These are phyloP conservation scores for Smutsia gigantea DNA, from an alignment of 2,797 vertebrate species.

Conservation along the genomic window DNA sequence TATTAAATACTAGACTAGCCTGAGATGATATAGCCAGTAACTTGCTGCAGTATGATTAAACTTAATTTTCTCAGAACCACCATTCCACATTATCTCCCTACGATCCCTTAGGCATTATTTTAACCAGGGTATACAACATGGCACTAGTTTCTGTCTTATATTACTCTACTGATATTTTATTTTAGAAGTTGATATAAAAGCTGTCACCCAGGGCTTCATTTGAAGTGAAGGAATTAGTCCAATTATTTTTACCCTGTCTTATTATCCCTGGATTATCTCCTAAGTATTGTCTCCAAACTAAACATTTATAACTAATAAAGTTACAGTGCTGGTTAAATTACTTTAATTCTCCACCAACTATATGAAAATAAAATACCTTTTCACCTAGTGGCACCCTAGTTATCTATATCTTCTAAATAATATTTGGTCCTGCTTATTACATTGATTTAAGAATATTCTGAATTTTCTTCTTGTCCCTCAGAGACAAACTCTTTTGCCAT, in stretches of 20 bases:
- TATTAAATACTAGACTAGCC: background rate
- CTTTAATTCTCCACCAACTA: slow-evolving; percentile 34
- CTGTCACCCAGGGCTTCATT: background rate
- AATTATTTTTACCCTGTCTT: slow-evolving; percentile 46
- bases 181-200: background rate
- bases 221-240: slow-evolving; percentile 16
- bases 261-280: background rate
- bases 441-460: background rate
- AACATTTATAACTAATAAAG: slow-evolving; percentile 35
- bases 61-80: background rate
- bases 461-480: slow-evolving; percentile 1
- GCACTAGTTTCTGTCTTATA: background rate
- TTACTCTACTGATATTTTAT: background rate
- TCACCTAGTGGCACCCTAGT: slow-evolving; percentile 15
- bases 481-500: background rate
- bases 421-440: background rate
- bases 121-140: background rate
- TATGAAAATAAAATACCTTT: slow-evolving; percentile 47
- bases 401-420: slow-evolving; percentile 14
- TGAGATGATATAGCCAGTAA: background rate
- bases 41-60: background rate
- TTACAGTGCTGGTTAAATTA: background rate
- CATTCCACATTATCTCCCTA: background rate
- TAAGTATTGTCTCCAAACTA: slow-evolving; percentile 25
- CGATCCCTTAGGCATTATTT: background rate